phyloP scores from a whole-genome alignment of 2,797 vertebrate genomes.

The Sardinella longiceps region DNA sequence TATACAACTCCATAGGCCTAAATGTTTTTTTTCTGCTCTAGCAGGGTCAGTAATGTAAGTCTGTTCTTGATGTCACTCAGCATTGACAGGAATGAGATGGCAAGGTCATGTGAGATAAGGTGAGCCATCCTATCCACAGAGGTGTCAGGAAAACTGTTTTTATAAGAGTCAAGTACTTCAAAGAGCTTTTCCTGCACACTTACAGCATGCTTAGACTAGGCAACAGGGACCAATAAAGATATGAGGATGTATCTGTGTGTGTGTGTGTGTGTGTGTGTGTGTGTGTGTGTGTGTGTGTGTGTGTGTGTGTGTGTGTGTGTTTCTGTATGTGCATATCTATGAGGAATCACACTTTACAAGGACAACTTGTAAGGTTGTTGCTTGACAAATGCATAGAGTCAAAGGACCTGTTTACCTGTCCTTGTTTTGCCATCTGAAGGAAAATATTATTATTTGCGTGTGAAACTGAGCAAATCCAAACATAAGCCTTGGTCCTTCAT shows the following conservation, averaged over 20 bases:
- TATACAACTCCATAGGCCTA: no score
- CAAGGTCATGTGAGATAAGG: constrained; percentile 23
- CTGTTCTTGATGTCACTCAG: neutral
- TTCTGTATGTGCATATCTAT: constrained; percentile 2
- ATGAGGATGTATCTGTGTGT: constrained; percentile 18
- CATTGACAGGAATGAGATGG: neutral
- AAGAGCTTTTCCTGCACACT: constrained; percentile 40
- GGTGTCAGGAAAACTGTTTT: constrained; percentile 48
- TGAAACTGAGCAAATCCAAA: constrained; percentile 37
- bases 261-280: constrained; percentile 29
- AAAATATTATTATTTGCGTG: constrained; percentile 40
- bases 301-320: constrained; percentile 27
- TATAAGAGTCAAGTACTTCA: constrained; percentile 36
- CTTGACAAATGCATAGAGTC: constrained; percentile 39
- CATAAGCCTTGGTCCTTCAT: constrained; percentile 38
- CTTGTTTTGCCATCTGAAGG: constrained; percentile 43
- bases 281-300: constrained; percentile 38
- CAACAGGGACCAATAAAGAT: constrained; percentile 19
- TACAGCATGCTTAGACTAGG: constrained; percentile 32
- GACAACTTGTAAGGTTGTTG: constrained; percentile 32
- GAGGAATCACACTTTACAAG: constrained; percentile 26
- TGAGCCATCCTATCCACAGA: constrained; percentile 35
- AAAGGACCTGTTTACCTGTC: constrained; percentile 52
- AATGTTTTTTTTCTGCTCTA: neutral
- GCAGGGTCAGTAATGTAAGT: neutral